phyloP scores from a whole-genome alignment of 1,140 invertebrate species.

The Musca vetustissima region DNA sequence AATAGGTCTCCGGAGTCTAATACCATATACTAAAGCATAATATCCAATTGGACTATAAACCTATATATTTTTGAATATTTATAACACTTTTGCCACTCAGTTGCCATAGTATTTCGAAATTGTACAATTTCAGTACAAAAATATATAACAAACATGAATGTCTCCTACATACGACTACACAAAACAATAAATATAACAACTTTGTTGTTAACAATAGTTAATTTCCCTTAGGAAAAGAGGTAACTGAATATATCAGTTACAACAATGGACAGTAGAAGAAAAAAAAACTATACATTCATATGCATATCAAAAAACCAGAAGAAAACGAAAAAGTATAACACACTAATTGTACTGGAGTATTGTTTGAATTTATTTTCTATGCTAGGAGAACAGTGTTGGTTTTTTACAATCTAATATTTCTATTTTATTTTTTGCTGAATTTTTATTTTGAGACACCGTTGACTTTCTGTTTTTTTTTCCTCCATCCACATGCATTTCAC shows the following conservation, averaged over 20 bases:
- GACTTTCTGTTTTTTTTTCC: not conserved
- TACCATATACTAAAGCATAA: too few relatives aligned
- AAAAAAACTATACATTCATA: not conserved
- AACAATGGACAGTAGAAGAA: not conserved
- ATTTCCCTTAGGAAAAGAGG: conserved; percentile 9
- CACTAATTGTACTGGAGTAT: not conserved
- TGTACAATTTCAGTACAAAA: too few relatives aligned
- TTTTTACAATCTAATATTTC: not conserved
- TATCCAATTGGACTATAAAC: too few relatives aligned
- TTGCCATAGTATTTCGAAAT: too few relatives aligned
- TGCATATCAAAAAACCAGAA: not conserved
- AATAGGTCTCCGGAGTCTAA: too few relatives aligned
- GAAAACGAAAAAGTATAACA: not conserved
- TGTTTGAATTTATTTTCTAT: not conserved
- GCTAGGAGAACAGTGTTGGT: not conserved
- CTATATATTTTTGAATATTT: too few relatives aligned
- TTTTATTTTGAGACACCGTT: conserved; percentile 8
- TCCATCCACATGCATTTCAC: conserved; percentile 10
- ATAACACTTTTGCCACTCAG: too few relatives aligned
- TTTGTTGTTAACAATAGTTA: conserved; percentile 19
- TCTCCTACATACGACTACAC: too few relatives aligned
- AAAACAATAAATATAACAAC: too few relatives aligned
- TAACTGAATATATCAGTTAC: not conserved
- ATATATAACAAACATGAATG: too few relatives aligned
- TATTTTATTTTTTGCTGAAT: not conserved